Evolutionary conservation across 2,113 vertebrate species (phyloP), one percentile per base, ranked within the genome.

Genomic region (Actinemys pallida): DNA sequence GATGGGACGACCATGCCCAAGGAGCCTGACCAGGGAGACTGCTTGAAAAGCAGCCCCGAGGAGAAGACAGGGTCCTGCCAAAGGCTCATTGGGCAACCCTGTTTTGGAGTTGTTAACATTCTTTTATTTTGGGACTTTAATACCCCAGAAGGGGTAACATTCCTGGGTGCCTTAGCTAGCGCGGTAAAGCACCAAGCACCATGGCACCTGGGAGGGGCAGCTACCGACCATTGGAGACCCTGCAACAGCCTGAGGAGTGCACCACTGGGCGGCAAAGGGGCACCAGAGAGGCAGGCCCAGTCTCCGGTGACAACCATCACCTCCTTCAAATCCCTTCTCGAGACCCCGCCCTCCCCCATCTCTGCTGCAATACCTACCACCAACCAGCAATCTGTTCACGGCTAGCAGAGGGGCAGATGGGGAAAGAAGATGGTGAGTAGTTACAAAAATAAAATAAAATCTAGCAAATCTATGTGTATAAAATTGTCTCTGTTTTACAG

Each of bases 371-470:
- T 35, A 84, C 19, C 57, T 1, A 3, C n/a, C 83, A 90, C 54
- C 93, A 78, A 31, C 52, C 90, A 96, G 88, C 90, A 96, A 96
- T 92, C 87, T 95, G 90, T 42, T 86, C 82, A 90, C 45, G 83
- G 88, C 87, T 72, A 93, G 39, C 6, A 42, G 81, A 20, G 86
- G 75, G 79, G 72, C 42, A 90, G n/a, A 42, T 72, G 54, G 56
- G 87, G 52, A 96, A 94, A 97, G 39, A 69, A 69, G 62, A 69
- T 2, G 75, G 94, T 89, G 92, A 93, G 93, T 94, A 96, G 96
- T 96, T 89, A 97, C 94, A 6, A 1, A 14, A 94, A 1, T 92
- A 89, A 79, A 84, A 76, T n/a, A 16, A 94, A 96, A 97, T 95
- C 87, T 94, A 94, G 91, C 86, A 86, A 69, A 59, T 22, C 57